phyloP scores from a whole-genome alignment of 2,888 invertebrate genomes.

The Argyresthia goedartella region DNA sequence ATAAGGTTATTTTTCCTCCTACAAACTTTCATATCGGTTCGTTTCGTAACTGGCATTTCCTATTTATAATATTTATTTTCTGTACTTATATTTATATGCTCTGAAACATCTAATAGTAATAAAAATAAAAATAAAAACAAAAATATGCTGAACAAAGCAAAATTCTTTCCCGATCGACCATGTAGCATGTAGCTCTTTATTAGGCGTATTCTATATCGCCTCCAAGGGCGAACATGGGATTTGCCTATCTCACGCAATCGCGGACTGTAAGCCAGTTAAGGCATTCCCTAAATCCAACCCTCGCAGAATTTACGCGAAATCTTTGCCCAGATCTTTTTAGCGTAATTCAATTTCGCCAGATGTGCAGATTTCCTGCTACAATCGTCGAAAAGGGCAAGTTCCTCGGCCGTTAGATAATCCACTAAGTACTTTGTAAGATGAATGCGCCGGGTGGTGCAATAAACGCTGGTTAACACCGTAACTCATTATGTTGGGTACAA shows the following conservation, averaged over 20 bases:
- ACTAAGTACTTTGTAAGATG: background rate
- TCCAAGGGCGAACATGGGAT: constrained; percentile 36
- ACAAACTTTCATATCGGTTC: too few species aligned
- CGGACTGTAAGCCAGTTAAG: constrained; percentile 50
- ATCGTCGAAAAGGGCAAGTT: background rate
- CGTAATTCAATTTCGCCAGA: constrained; percentile 54
- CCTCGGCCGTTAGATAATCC: background rate
- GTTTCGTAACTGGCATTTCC: too few species aligned
- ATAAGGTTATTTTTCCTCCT: too few species aligned
- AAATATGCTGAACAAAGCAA: background rate
- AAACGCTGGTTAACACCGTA: constrained; percentile 2
- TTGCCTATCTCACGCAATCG: constrained; percentile 55
- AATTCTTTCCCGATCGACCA: background rate
- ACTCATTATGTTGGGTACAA: background rate
- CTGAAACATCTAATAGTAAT: background rate
- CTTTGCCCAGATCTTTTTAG: constrained; percentile 50
- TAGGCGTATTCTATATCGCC: constrained; percentile 30
- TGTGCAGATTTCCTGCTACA: constrained; percentile 32
- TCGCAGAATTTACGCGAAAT: constrained; percentile 35
- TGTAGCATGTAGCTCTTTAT: constrained; percentile 14
- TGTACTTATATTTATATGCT: background rate
- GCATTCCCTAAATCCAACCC: constrained; percentile 44
- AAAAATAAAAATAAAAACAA: too few species aligned
- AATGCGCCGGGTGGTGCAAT: background rate
- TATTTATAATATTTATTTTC: background rate